A percentile compares a stretch with the other conserved stretches of the same genome.
Conservation (phyloP, 2,113 vertebrate genomes). For the Lampris incognitus region DNA sequence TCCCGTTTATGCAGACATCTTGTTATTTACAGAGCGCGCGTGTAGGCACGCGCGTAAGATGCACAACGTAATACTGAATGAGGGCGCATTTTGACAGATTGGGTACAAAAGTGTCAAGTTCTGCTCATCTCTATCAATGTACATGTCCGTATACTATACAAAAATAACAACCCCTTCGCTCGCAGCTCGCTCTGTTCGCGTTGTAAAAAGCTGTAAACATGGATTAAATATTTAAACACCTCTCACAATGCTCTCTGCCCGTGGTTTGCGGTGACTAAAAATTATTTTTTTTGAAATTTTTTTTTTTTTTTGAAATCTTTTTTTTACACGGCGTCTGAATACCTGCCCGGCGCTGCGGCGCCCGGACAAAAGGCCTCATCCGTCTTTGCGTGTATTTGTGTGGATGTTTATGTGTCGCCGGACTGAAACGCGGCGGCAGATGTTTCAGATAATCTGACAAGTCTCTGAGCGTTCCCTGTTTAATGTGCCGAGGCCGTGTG, state of each 20-base stretch:
- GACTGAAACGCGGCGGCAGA: constrained; percentile 57
- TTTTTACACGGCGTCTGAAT: constrained; percentile 58
- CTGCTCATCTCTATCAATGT: constrained; percentile 74
- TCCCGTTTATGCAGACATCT: constrained; percentile 74
- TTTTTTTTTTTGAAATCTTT: constrained; percentile 41
- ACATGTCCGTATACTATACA: constrained; percentile 80
- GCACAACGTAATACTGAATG: constrained; percentile 82
- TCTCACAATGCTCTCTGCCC: constrained; percentile 59
- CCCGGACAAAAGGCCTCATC: constrained; percentile 52
- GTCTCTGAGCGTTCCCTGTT: constrained; percentile 53
- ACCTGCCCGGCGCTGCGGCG: constrained; percentile 53
- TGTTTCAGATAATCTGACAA: constrained; percentile 56
- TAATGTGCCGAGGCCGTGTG: constrained; percentile 51
- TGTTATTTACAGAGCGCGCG: constrained; percentile 77
- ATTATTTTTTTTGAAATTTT: constrained; percentile 33
- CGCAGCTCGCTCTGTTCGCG: constrained; percentile 69
- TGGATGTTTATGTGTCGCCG: constrained; percentile 60
- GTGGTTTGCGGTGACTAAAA: constrained; percentile 49
- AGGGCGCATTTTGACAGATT: constrained; percentile 80
- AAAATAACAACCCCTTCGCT: constrained; percentile 71
- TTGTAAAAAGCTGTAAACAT: constrained; percentile 76
- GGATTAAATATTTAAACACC: constrained; percentile 48
- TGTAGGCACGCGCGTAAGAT: constrained; percentile 69
- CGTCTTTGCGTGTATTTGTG: constrained; percentile 42
- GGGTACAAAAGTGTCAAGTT: constrained; percentile 81